These are phyloP conservation scores for Drosophila paulistorum DNA, from an alignment of 1,140 invertebrate genomes.

Conservation along the genomic window DNA sequence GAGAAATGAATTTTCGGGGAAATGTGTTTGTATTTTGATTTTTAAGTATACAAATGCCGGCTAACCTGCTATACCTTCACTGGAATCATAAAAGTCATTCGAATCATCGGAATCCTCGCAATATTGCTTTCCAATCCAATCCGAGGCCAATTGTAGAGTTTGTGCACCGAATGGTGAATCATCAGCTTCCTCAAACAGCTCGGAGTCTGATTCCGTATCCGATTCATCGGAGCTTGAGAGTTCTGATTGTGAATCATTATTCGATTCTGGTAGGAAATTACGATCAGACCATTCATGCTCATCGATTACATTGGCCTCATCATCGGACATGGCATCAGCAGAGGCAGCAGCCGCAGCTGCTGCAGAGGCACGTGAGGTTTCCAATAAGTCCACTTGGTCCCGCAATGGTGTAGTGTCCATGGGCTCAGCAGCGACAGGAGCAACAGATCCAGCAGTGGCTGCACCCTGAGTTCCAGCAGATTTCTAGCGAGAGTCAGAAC, in stretches of 20 bases:
- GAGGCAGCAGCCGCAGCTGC: slow-evolving; percentile 62
- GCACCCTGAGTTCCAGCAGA: slow-evolving; percentile 46
- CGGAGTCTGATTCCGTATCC: slow-evolving; percentile 76
- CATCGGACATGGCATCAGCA: slow-evolving; percentile 86
- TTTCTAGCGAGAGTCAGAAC: slow-evolving; percentile 23
- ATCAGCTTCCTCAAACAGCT: slow-evolving; percentile 81
- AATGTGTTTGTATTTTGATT: no score
- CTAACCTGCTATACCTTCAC: slow-evolving; percentile 77
- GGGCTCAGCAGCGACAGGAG: slow-evolving; percentile 21
- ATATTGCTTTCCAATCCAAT: slow-evolving; percentile 83
- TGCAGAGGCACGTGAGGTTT: slow-evolving; percentile 83
- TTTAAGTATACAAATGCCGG: neutral
- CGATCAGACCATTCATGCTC: slow-evolving; percentile 97
- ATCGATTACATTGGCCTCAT: slow-evolving; percentile 90
- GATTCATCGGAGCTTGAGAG: slow-evolving; percentile 75
- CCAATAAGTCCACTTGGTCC: slow-evolving; percentile 85
- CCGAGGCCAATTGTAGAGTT: slow-evolving; percentile 77
- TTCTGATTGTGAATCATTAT: slow-evolving; percentile 88
- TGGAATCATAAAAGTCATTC: slow-evolving; percentile 80
- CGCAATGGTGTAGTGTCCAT: slow-evolving; percentile 55
- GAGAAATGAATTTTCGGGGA: neutral
- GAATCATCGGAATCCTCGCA: slow-evolving; percentile 77
- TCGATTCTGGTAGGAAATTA: slow-evolving; percentile 92
- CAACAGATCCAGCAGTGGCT: slow-evolving; percentile 19
- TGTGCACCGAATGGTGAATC: slow-evolving; percentile 82